phyloP scores from a whole-genome alignment of 2,113 vertebrate species.

The Chionis minor region DNA sequence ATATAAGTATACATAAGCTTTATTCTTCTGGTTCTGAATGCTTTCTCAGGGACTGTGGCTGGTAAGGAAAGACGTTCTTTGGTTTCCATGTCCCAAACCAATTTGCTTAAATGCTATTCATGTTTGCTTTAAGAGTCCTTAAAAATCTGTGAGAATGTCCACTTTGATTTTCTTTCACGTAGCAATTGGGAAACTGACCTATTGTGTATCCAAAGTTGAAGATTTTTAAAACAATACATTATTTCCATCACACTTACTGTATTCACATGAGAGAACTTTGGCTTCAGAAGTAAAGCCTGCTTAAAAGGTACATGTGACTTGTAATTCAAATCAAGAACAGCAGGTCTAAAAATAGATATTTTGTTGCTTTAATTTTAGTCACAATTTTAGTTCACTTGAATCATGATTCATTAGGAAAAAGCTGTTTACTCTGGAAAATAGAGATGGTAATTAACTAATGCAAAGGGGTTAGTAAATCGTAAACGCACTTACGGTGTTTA shows the following conservation, averaged over 20 bases:
- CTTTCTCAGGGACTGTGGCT: background rate
- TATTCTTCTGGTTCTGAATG: background rate
- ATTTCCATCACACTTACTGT: background rate
- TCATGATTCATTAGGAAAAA: constrained; percentile 31
- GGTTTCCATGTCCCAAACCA: background rate
- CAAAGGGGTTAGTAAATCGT: constrained; percentile 47
- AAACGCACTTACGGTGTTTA: constrained; percentile 29
- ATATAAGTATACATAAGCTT: background rate
- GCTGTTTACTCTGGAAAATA: constrained; percentile 39
- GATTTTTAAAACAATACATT: background rate
- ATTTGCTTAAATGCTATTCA: background rate
- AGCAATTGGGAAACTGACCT: background rate
- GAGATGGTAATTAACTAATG: constrained; percentile 54
- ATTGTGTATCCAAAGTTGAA: background rate
- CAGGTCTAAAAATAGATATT: constrained; percentile 29
- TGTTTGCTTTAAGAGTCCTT: background rate
- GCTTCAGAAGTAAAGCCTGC: background rate
- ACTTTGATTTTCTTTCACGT: background rate
- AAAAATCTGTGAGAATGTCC: background rate
- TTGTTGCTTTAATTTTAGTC: constrained; percentile 17
- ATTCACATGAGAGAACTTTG: background rate
- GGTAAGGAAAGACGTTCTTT: background rate
- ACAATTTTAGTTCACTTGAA: background rate
- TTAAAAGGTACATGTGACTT: background rate
- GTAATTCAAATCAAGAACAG: background rate